Evolutionary conservation across 2,113 vertebrate species (phyloP), one percentile per base, ranked within the genome.

Genomic region (Stegastes partitus): DNA sequence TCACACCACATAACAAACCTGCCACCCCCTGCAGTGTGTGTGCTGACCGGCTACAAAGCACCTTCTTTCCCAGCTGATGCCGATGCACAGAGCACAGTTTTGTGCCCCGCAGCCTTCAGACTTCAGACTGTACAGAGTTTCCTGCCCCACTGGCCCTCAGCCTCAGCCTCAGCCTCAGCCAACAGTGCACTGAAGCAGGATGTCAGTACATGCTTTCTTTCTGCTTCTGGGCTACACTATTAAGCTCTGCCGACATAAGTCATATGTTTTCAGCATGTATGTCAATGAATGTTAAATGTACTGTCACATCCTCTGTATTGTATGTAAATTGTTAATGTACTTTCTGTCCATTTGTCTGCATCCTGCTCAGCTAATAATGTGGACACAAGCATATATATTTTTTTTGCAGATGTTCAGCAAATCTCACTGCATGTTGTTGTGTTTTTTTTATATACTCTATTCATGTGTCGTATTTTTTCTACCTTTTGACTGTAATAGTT

Each of bases 41-140:
- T 15, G 73, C 75, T 89, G 88, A 90, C 82, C 84, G 50, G 67
- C 82, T 79, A 88, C 90, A 89, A 91, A 87, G 88, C 76, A n/a
- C 42, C 70, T 26, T 86, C 73, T 82, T 82, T 81, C 83, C 77
- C 66, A 49, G 72, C 69, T 62, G n/a, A n/a, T n/a, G 74, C 77
- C 54, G 6, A 10, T 9, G 78, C 77, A 64, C 59, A 39, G 54
- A 79, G 78, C 64, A 79, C 82, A 86, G 77, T 37, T 49, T 79
- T 82, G 54, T 86, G 85, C 77, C 74, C n/a, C 44, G 69, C 74
- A 82, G 83, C 75, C 81, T 75, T 82, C 86, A 80, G 68, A 83
- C 74, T 67, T 82, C 62, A 74, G 67, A 66, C 68, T 62, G 73
- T 39, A 74, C 75, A 19, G 66, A 76, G 77, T 75, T 85, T 84